Evolutionary conservation across 92 coral and sea anemone genomes (phyloP), one percentile per base, ranked within the genome.

Genomic region (Scolanthus callimorphus): DNA sequence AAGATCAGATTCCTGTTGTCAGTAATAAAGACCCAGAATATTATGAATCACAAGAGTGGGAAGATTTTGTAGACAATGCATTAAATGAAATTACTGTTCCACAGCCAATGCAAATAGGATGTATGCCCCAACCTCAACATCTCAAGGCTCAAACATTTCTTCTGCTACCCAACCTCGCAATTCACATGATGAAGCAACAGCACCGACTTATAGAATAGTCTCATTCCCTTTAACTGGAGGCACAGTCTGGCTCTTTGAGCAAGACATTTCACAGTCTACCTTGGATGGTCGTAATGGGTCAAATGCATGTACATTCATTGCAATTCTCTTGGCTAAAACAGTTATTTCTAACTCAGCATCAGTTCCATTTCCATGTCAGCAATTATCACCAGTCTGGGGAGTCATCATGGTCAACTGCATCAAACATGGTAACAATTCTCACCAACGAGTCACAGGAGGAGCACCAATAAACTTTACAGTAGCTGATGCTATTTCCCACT

Each of bases 271-370:
- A 11, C 62, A 65, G 17, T 49, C 72, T 12, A 53, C 62, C 17
- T 38, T 53, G 12, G 23, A 51, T 54, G 61, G 61, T 15, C 48
- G 72, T 34, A 29, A 65, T 20, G 62, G 72, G 1, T 65, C 62
- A 31, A 65, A 53, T 65, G 72, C 72, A 11, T 65, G 72, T 26
- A 29, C 72, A 11, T 65, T 65, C 21, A 65, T 53, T 49, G 72
- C 72, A 22, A 51, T 65, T 25, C 17, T 53, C 0, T 15, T 52
- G 11, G 28, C 61, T 29, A 52, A 65, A 51, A 15, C 20, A 20
- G 17, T 17, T 38, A 21, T 30, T 45, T 4, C 25, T 9, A 50
- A 31, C 27, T 20, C 20, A 34, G 19, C 13, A 29, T 8, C 25
- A 20, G 25, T 63, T 4, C 30, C 31, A 28, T 6, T 49, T 51